These are phyloP conservation scores for Drosophila leontia DNA, from an alignment of 1,140 invertebrate species.

Conservation along the genomic window DNA sequence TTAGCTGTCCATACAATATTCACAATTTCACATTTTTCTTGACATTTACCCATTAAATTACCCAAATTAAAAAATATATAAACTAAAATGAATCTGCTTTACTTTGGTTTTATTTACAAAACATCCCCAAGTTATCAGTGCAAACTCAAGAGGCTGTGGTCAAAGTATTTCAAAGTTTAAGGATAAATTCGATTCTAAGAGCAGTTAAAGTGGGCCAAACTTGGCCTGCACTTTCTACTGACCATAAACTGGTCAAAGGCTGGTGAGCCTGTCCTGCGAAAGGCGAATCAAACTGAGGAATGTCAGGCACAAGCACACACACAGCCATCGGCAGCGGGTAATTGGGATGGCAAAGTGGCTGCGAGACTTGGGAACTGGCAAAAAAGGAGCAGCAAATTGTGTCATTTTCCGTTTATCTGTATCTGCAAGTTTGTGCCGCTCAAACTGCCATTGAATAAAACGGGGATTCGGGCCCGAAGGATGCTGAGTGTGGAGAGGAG, in stretches of 20 bases:
- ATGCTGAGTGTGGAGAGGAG: constrained; percentile 1
- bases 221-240: constrained; percentile 17
- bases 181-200: background rate
- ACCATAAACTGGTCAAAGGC: constrained; percentile 23
- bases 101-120: background rate
- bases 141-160: background rate
- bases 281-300: constrained; percentile 49
- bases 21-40: too few relatives aligned
- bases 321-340: constrained; percentile 39
- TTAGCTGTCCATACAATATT: too few relatives aligned
- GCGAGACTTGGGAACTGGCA: constrained; percentile 20
- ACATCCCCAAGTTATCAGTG: background rate
- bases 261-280: constrained; percentile 15
- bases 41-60: too few relatives aligned
- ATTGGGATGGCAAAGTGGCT: constrained; percentile 41
- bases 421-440: constrained; percentile 51
- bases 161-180: background rate
- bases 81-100: too few relatives aligned
- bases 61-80: too few relatives aligned
- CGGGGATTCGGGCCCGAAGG: constrained; percentile 24
- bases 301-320: constrained; percentile 24
- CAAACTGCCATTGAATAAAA: constrained; percentile 69
- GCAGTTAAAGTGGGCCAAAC: constrained; percentile 6
- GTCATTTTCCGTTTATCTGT: constrained; percentile 69
- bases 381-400: constrained; percentile 68